Conservation (phyloP, 2,888 invertebrate genomes). For the Drosophila cyrtoloma region DNA sequence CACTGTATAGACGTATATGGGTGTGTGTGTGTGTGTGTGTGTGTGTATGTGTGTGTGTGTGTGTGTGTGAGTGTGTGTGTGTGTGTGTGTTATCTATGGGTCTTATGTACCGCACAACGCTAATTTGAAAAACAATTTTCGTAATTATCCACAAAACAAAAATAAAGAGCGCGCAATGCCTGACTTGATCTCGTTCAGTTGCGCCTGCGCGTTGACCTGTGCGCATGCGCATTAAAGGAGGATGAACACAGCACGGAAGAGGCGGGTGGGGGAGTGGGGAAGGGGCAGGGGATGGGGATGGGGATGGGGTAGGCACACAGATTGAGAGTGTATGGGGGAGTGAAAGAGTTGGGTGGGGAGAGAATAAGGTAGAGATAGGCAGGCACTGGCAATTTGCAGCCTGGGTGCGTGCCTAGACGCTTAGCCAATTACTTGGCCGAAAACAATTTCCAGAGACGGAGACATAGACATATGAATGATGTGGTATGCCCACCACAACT, state of each 20-base stretch:
- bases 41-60: background rate
- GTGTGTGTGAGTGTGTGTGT: constrained; percentile 31
- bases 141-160: constrained; percentile 83
- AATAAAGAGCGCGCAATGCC: constrained; percentile 53
- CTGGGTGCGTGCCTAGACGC: constrained; percentile 79
- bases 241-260: constrained; percentile 50
- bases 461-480: constrained; percentile 79
- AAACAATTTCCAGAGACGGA: constrained; percentile 73
- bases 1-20: constrained; percentile 32
- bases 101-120: constrained; percentile 82
- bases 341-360: background rate
- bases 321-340: constrained; percentile 1
- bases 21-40: constrained; percentile 4
- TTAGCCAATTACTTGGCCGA: constrained; percentile 78
- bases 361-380: constrained; percentile 15
- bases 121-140: constrained; percentile 85
- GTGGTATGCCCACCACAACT: constrained; percentile 51
- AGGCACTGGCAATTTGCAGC: constrained; percentile 64
- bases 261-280: background rate
- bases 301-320: background rate
- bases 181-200: constrained; percentile 76
- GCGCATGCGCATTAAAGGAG: constrained; percentile 80
- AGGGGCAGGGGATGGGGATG: too few relatives aligned
- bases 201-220: constrained; percentile 77
- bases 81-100: constrained; percentile 78